These are phyloP conservation scores for Cinclus mexicanus DNA, from an alignment of 2,113 vertebrate species.

Conservation along the genomic window DNA sequence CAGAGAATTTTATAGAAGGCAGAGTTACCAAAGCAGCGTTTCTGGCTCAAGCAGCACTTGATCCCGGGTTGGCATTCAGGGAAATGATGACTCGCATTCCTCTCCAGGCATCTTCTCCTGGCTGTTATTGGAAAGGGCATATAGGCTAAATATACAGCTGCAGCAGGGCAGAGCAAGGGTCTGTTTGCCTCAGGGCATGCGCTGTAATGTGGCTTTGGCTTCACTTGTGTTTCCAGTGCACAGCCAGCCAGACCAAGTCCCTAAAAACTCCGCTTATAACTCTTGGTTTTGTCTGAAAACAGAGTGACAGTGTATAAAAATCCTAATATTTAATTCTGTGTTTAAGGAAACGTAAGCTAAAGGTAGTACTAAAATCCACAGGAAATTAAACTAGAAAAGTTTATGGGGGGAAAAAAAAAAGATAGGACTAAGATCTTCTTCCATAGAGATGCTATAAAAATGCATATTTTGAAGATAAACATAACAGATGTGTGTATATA, in stretches of 20 bases:
- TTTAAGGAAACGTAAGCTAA: not conserved
- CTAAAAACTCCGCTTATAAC: not conserved
- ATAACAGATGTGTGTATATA: not conserved
- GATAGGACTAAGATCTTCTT: not conserved
- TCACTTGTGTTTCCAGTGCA: not conserved
- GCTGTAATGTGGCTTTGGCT: not conserved
- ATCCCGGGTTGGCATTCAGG: not conserved
- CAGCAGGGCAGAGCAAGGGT: not conserved
- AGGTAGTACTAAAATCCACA: not conserved
- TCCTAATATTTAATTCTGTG: not conserved
- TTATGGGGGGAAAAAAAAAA: not conserved
- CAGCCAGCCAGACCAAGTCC: not conserved
- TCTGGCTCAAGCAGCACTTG: constrained; percentile 21
- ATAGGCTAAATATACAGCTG: constrained; percentile 47
- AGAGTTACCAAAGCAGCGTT: not conserved
- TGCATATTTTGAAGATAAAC: not conserved
- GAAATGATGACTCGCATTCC: not conserved
- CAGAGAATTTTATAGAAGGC: not conserved
- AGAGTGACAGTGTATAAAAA: not conserved
- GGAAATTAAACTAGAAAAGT: constrained; percentile 11
- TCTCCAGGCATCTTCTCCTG: not conserved
- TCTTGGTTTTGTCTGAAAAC: not conserved
- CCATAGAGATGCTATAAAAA: not conserved
- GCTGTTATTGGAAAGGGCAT: constrained; percentile 28
- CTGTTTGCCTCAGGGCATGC: not conserved